Evolutionary conservation across 2,113 vertebrate genomes (phyloP), one percentile per base, ranked within the genome.

Genomic region (Electrona antarctica): DNA sequence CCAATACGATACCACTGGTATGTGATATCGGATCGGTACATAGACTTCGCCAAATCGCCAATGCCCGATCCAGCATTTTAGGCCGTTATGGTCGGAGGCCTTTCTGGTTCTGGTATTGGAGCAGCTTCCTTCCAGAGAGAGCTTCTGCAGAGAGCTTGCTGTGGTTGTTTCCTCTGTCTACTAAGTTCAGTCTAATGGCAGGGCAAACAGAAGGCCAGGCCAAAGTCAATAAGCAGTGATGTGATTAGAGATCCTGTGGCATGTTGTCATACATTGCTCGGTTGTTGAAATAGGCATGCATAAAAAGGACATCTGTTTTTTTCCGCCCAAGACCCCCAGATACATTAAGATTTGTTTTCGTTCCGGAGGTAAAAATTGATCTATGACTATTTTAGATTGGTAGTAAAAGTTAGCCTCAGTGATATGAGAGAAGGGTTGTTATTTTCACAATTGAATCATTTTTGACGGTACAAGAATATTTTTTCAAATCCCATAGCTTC

Each of bases 201-300:
- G 58, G 70, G 70, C 70, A 82, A 81, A 88, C 85, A 85, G 67
- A 74, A 61, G 64, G 28, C 54, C 63, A 73, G 71, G 67, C 57
- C 57, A 54, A 79, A 72, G 63, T 72, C 78, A 79, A 80, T 68
- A 71, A 65, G 51, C 74, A 63, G 64, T 57, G 61, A 75, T 74
- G 71, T 57, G 56, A 84, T 85, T 73, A 81, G 58, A 74, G 76
- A 69, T 67, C 64, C 49, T 63, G 51, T 64, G 74, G 78, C 68
- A 69, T 81, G 76, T 46, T 68, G 64, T 81, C 58, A 68, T 77
- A 13, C 75, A 74, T 78, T 79, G 77, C 71, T 83, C 47, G 60
- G 67, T 71, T 52, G 73, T 77, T 49, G 67, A 73, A 77, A 73
- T 13, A 47, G 7, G 7, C 61, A 51, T 64, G 51, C 45, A 45